Conservation (phyloP, 2,797 vertebrate genomes). For the Platyrinchus mystaceus region DNA sequence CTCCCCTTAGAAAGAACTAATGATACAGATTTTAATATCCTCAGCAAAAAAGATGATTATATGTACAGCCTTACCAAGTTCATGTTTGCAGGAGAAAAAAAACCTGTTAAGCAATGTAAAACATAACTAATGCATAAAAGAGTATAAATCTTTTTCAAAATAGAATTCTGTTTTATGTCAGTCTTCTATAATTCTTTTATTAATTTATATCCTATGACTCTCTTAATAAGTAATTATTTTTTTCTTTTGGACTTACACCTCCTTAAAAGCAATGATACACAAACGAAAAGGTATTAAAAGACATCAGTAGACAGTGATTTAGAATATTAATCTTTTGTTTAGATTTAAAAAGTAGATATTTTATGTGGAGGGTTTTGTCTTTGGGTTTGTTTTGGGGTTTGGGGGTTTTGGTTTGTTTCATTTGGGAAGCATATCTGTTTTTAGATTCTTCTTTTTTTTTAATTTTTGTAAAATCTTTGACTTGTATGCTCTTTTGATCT, state of each 20-base stretch:
- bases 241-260: background rate
- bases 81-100: background rate
- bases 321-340: background rate
- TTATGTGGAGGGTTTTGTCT: background rate
- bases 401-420: accelerated
- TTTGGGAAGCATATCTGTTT: background rate
- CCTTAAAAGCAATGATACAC: background rate
- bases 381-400: background rate
- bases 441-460: background rate
- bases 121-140: background rate
- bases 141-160: background rate
- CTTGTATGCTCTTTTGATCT: background rate
- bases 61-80: background rate
- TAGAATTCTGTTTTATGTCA: background rate
- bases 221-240: background rate
- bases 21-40: background rate
- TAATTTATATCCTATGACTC: background rate
- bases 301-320: background rate
- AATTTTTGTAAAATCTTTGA: slow-evolving; percentile 13
- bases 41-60: background rate
- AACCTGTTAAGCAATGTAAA: background rate
- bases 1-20: background rate
- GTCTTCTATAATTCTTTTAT: background rate
- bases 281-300: background rate
- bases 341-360: background rate